A percentile compares a stretch with the other conserved stretches of the same genome.
Evolutionary conservation across 1,140 invertebrate species (phyloP).

Genomic region (Watersipora subatra): DNA sequence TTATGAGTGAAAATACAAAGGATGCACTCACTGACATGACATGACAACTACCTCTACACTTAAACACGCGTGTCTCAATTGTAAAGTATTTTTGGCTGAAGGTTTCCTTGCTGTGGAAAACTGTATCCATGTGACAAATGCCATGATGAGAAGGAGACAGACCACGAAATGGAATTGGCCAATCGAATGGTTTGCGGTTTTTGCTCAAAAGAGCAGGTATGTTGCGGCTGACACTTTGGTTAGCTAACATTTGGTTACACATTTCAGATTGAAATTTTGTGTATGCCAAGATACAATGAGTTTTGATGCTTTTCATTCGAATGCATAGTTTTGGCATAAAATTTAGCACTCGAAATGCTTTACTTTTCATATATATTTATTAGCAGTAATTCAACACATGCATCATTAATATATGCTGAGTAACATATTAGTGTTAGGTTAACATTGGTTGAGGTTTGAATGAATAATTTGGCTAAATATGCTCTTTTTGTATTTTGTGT

Average conservation of each 20-base stretch:
- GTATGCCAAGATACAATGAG: neutral
- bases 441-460: too few relatives aligned
- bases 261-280: neutral
- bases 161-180: slow-evolving; percentile 39
- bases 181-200: slow-evolving; percentile 42
- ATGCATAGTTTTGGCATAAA: too few relatives aligned
- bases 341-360: too few relatives aligned
- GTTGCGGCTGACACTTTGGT: neutral
- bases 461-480: too few relatives aligned
- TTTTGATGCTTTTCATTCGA: neutral
- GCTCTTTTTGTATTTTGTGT: too few relatives aligned
- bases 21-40: too few relatives aligned
- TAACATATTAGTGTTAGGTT: too few relatives aligned
- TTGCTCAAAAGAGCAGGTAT: slow-evolving; percentile 40
- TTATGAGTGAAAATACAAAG: too few relatives aligned
- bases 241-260: slow-evolving; percentile 3
- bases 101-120: slow-evolving; percentile 42
- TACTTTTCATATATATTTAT: too few relatives aligned
- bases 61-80: neutral
- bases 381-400: too few relatives aligned
- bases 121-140: slow-evolving; percentile 40
- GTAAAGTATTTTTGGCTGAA: slow-evolving; percentile 11
- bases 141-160: slow-evolving; percentile 36
- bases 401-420: too few relatives aligned
- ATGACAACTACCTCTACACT: too few relatives aligned